Evolutionary conservation across 2,888 invertebrate species (phyloP).

Genomic region (Euphydryas editha): DNA sequence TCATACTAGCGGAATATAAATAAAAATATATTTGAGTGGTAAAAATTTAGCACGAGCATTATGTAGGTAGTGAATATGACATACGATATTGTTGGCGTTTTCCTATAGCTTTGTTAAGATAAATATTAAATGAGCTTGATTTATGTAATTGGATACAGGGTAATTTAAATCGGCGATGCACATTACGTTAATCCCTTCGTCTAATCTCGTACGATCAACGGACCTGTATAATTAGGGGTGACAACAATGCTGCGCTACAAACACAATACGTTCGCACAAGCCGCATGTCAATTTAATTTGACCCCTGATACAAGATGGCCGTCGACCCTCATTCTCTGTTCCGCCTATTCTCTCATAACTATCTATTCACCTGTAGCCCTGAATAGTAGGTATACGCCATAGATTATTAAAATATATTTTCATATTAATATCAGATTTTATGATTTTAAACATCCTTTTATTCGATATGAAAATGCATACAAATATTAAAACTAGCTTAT

Average conservation of each 20-base stretch:
- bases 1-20: background rate
- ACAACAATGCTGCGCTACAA: constrained; percentile 72
- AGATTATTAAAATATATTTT: too few species aligned
- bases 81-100: background rate
- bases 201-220: constrained; percentile 72
- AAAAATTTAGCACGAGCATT: background rate
- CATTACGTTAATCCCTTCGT: constrained; percentile 74
- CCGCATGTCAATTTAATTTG: constrained; percentile 83
- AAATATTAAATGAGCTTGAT: constrained; percentile 31
- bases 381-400: too few species aligned
- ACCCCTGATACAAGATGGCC: constrained; percentile 80
- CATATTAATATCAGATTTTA: background rate
- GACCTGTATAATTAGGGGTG: constrained; percentile 80
- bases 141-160: constrained; percentile 40
- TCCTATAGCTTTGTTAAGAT: constrained; percentile 2
- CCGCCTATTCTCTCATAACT: constrained; percentile 12
- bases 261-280: constrained; percentile 77
- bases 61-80: background rate
- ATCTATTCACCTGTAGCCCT: constrained; percentile 9
- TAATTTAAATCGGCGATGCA: constrained; percentile 61
- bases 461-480: background rate
- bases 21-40: background rate
- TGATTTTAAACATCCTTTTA: constrained; percentile 1
- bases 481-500: background rate
- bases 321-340: constrained; percentile 58